Conservation (phyloP, 2,113 vertebrate species). For the Daubentonia madagascariensis region DNA sequence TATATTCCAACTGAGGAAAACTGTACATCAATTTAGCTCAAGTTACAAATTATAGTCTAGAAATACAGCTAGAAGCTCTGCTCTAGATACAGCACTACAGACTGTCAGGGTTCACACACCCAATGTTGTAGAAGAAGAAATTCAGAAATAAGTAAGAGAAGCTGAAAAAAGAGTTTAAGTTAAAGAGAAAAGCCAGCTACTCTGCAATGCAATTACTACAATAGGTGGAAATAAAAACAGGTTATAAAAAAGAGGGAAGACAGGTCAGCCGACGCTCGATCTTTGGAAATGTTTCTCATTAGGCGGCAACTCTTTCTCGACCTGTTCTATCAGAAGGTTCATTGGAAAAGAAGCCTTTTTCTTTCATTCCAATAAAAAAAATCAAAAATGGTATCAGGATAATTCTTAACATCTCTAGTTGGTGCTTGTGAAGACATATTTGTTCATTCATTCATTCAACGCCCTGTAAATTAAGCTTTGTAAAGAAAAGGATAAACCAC, state of each 20-base stretch:
- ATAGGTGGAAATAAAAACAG: neutral
- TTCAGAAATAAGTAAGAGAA: neutral
- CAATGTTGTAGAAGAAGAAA: neutral
- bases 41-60: neutral
- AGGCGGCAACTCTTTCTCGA: neutral
- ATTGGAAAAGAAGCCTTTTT: neutral
- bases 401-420: neutral
- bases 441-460: neutral
- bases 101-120: neutral
- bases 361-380: neutral
- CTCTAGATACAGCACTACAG: rapidly evolving
- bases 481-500: neutral
- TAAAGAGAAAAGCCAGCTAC: too few relatives aligned
- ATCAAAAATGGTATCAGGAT: neutral
- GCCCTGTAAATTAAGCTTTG: neutral
- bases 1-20: neutral
- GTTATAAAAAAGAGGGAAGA: neutral
- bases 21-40: too few relatives aligned
- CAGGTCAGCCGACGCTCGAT: neutral
- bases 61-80: neutral
- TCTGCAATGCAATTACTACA: neutral
- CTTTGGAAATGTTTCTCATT: neutral
- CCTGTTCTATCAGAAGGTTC: neutral
- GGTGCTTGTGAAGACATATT: neutral
- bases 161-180: neutral